phyloP scores from a whole-genome alignment of 2,113 vertebrate genomes.

The Plecturocebus donacophilus region DNA sequence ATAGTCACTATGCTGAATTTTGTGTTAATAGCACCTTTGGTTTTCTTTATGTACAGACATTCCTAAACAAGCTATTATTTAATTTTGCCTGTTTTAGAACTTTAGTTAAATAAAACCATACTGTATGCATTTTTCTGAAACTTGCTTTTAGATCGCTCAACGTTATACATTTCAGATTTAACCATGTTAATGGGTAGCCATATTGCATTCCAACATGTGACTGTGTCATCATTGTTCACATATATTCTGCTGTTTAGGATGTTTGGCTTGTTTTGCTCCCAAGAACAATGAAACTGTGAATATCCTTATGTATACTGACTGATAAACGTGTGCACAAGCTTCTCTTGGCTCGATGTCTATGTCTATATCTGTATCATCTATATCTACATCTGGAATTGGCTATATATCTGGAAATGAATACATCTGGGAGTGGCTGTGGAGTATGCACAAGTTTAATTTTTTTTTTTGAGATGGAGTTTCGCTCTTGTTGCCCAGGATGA shows the following conservation, averaged over 20 bases:
- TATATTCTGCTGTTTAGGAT: neutral
- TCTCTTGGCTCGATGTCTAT: neutral
- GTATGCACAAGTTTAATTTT: neutral
- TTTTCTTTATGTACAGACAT: neutral
- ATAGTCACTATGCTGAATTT: neutral
- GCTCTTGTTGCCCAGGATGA: no score
- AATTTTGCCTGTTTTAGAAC: neutral
- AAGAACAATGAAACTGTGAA: neutral
- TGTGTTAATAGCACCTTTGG: neutral
- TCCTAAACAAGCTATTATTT: neutral
- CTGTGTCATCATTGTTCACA: neutral
- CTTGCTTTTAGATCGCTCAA: neutral
- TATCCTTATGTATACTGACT: neutral
- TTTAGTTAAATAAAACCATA: conserved; percentile 1
- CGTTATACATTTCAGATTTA: neutral
- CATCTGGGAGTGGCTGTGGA: neutral
- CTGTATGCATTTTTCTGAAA: neutral
- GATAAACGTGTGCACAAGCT: neutral
- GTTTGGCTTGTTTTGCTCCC: neutral
- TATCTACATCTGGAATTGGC: no score
- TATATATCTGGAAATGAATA: neutral
- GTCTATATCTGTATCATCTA: neutral
- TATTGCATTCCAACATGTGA: neutral
- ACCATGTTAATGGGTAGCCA: neutral
- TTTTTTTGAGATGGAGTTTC: no score